Conservation (phyloP, 2,888 invertebrate species). For the Drosophila sordidula region DNA sequence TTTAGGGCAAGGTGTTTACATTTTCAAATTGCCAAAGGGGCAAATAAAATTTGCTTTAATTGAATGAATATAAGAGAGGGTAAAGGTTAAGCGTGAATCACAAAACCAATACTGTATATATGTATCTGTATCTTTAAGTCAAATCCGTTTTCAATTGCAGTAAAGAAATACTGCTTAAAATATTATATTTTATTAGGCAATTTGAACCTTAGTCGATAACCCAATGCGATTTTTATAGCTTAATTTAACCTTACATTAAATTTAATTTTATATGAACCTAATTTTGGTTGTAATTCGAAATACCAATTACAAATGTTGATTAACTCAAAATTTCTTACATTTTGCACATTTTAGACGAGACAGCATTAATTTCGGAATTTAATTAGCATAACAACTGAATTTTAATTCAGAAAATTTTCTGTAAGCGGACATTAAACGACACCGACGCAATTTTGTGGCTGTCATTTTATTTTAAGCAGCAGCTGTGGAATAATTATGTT, state of each 20-base stretch:
- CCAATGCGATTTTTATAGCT: background rate
- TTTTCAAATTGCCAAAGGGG: conserved; percentile 5
- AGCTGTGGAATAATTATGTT: background rate
- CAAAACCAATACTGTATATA: background rate
- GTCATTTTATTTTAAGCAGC: background rate
- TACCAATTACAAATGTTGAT: conserved; percentile 10
- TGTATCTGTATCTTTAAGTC: background rate
- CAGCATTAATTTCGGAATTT: conserved; percentile 11
- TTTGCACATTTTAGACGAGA: background rate
- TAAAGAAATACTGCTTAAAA: background rate
- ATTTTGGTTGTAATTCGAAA: background rate
- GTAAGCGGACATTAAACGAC: conserved; percentile 8
- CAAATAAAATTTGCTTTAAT: background rate
- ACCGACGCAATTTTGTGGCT: background rate
- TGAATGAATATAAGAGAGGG: background rate
- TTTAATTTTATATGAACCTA: background rate
- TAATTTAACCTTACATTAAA: background rate
- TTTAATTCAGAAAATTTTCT: conserved; percentile 1
- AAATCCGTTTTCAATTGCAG: too few relatives aligned
- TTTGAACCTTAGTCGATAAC: background rate
- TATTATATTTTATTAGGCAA: conserved; percentile 5
- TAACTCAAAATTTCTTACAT: background rate
- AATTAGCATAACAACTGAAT: conserved; percentile 14
- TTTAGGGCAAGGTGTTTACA: background rate
- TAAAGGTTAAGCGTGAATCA: background rate